Percentiles rank a stretch among this genome's conserved stretches.
These are phyloP conservation scores for Oreochromis grahami DNA, from an alignment of 2,797 vertebrate genomes.

Conservation along the genomic window DNA sequence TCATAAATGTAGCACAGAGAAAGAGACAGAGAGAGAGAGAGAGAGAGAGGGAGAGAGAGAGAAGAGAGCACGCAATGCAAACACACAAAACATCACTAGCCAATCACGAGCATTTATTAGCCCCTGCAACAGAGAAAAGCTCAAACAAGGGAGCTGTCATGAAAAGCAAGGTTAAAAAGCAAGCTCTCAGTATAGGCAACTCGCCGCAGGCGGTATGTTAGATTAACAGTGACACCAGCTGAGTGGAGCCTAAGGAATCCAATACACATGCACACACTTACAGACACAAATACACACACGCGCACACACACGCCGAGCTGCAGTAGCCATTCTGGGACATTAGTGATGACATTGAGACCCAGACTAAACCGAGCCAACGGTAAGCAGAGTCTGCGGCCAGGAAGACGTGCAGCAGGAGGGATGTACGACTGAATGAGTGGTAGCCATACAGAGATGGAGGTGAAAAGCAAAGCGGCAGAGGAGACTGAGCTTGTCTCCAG, in stretches of 20 bases:
- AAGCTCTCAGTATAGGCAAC: conserved; percentile 58
- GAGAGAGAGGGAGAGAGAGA: not conserved
- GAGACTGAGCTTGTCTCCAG: conserved; percentile 60
- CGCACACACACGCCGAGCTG: conserved; percentile 34
- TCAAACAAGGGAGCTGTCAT: conserved; percentile 11
- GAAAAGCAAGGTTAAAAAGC: conserved; percentile 61
- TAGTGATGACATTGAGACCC: conserved; percentile 65
- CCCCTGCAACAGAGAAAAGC: conserved; percentile 24
- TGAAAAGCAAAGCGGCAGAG: conserved; percentile 44
- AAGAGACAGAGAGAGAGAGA: not conserved
- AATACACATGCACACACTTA: conserved; percentile 40
- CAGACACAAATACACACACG: conserved; percentile 18
- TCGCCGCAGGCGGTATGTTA: conserved; percentile 62
- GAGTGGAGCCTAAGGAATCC: conserved; percentile 61
- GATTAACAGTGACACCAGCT: conserved; percentile 72
- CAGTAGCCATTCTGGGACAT: conserved; percentile 63
- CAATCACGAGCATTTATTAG: conserved; percentile 51
- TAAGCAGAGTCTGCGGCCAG: conserved; percentile 22
- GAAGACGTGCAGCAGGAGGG: conserved; percentile 32
- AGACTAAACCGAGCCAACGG: conserved; percentile 47
- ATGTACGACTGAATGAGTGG: conserved; percentile 26
- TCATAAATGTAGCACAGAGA: conserved; percentile 14
- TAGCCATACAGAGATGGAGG: conserved; percentile 48
- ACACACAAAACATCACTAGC: conserved; percentile 43
- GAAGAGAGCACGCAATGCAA: conserved; percentile 36